Percentiles rank a stretch among this genome's conserved stretches.
Conservation (phyloP, 2,113 vertebrate species). For the Glareola pratincola region DNA sequence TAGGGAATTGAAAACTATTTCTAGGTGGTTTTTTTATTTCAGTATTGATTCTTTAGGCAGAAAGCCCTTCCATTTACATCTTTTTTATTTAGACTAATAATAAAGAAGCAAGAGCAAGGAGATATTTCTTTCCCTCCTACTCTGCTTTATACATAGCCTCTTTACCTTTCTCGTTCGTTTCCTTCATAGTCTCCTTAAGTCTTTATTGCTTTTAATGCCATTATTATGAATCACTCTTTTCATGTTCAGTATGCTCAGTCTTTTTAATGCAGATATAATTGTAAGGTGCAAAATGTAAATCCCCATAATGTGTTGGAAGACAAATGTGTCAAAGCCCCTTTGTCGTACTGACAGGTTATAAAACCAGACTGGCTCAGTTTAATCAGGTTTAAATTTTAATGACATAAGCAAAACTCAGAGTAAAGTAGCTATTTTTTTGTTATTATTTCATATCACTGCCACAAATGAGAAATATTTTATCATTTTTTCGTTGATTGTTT, state of each 20-base stretch:
- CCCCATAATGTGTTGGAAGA: slow-evolving; percentile 21
- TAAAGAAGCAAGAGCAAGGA: background rate
- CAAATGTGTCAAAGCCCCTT: slow-evolving; percentile 59
- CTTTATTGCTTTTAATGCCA: slow-evolving; percentile 24
- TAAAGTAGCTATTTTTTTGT: background rate
- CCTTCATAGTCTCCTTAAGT: slow-evolving; percentile 35
- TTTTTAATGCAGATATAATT: slow-evolving; percentile 64
- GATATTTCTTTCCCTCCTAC: background rate
- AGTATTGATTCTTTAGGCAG: slow-evolving; percentile 22
- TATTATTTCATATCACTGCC: slow-evolving; percentile 27
- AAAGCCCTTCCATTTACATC: slow-evolving; percentile 1
- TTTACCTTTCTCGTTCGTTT: slow-evolving; percentile 28
- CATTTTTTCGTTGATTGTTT: slow-evolving; percentile 8
- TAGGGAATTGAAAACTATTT: background rate
- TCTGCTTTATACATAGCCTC: background rate
- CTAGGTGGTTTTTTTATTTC: slow-evolving; percentile 16
- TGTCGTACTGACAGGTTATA: slow-evolving; percentile 57
- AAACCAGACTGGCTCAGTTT: slow-evolving; percentile 51
- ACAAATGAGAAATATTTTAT: background rate
- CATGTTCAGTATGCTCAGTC: slow-evolving; percentile 28
- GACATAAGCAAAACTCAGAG: slow-evolving; percentile 52
- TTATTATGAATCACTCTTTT: slow-evolving; percentile 45
- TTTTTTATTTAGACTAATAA: slow-evolving; percentile 37
- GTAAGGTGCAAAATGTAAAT: slow-evolving; percentile 61
- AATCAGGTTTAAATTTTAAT: slow-evolving; percentile 65